Evolutionary conservation across 2,797 vertebrate species (phyloP), one percentile per base, ranked within the genome.

Genomic region (Morus bassanus): DNA sequence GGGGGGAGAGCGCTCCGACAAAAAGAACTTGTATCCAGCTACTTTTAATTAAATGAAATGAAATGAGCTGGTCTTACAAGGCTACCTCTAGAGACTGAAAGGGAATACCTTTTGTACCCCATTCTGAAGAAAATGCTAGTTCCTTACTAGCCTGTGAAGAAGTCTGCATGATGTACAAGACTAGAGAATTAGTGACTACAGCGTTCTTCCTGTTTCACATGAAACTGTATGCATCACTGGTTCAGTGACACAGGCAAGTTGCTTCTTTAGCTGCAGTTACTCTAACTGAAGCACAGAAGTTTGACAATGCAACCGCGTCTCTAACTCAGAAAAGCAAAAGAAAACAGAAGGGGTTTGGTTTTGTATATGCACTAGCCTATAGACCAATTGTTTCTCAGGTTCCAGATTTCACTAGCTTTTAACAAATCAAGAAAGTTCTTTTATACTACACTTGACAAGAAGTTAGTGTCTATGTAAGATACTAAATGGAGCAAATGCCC

Each of bases 401-500:
- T 68, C 46, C 25, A 35, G n/a, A 48, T 68, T 61, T 59, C 53
- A 46, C 8, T 39, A 25, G 5, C 18, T 83, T 85, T 57, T 65
- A 81, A 70, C 5, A 83, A 67, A 82, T 7, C 41, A 11, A 48
- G 35, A 22, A 76, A 82, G 30, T 37, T 73, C 21, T 74, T 74
- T 59, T 14, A 41, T 27, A 50, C 18, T 41, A 69, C 10, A 46
- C 30, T 65, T 50, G 8, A 63, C 64, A 92, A 75, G 39, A 83
- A 54, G 18, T 35, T 59, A 51, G 51, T 30, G 18, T 14, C 43
- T 30, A 27, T 3, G 18, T 63, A 88, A 50, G 21, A 33, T 7
- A 41, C 4, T 13, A 85, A 89, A 19, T 0, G 0, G 22, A n/a
- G 8, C 28, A 79, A 86, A 60, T 0, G 1, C 7, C 18, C 8